These are phyloP conservation scores for Neotoma lepida DNA, from an alignment of 2,113 vertebrate species.

Conservation along the genomic window DNA sequence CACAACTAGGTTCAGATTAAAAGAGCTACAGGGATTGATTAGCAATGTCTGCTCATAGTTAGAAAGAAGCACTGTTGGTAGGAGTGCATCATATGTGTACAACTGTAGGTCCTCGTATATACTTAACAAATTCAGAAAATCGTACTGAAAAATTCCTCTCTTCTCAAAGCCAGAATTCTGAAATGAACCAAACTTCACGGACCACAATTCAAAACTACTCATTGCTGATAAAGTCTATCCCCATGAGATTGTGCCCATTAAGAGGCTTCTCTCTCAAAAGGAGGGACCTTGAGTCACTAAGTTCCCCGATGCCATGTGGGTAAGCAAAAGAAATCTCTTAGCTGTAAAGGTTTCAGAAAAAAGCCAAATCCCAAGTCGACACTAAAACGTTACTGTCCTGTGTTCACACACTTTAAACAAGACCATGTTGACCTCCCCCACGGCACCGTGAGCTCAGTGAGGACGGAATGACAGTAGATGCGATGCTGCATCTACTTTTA, in stretches of 20 bases:
- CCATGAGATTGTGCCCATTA: neutral
- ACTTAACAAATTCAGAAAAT: neutral
- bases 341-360: neutral
- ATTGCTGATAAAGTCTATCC: neutral
- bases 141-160: neutral
- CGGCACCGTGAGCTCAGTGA: neutral
- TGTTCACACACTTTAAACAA: neutral
- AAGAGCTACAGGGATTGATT: neutral
- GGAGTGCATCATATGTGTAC: neutral
- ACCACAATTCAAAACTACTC: neutral
- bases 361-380: neutral
- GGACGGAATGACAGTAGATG: neutral
- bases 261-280: neutral
- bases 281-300: neutral
- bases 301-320: neutral
- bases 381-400: neutral
- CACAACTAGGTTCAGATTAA: neutral
- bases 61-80: neutral
- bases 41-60: neutral
- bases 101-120: neutral
- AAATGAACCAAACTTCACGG: neutral
- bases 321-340: slow-evolving; percentile 9
- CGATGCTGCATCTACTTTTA: no score
- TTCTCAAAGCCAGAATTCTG: neutral
- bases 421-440: neutral